phyloP scores from a whole-genome alignment of 1,140 invertebrate species.

The Rhagoletis pomonella region DNA sequence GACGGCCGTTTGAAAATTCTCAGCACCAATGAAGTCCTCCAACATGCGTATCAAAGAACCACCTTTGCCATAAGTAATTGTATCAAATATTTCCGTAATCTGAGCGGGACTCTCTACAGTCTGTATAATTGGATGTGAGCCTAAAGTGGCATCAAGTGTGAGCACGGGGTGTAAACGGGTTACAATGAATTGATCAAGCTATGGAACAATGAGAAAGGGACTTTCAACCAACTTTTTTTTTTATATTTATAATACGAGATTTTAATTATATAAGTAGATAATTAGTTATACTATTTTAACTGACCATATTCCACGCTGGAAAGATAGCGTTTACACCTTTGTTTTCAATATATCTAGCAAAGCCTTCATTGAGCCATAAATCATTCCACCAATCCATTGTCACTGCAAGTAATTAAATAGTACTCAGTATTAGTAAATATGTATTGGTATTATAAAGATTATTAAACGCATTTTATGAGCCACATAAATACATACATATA shows the following conservation, averaged over 20 bases:
- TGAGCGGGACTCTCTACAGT: constrained; percentile 88
- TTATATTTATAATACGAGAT: too few species aligned
- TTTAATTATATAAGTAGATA: too few species aligned
- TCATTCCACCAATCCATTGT: constrained; percentile 96
- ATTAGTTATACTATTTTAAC: constrained; percentile 57
- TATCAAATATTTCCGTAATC: constrained; percentile 93
- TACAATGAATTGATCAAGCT: constrained; percentile 83
- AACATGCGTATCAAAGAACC: constrained; percentile 93
- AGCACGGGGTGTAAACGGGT: constrained; percentile 84
- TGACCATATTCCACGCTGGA: constrained; percentile 89
- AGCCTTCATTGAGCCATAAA: constrained; percentile 94
- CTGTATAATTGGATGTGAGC: constrained; percentile 92
- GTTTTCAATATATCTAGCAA: constrained; percentile 91
- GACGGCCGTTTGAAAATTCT: constrained; percentile 85
- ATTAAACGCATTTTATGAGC: too few species aligned
- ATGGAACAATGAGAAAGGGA: neutral
- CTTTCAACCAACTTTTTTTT: too few species aligned
- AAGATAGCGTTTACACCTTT: constrained; percentile 84
- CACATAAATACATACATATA: too few species aligned
- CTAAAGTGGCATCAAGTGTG: constrained; percentile 84
- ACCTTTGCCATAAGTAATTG: constrained; percentile 95
- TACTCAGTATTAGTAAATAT: too few species aligned
- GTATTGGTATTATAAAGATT: too few species aligned
- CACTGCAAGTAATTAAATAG: constrained; percentile 77
- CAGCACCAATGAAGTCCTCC: constrained; percentile 85